phyloP scores from a whole-genome alignment of 2,888 invertebrate genomes.

The Protophormia terraenovae region DNA sequence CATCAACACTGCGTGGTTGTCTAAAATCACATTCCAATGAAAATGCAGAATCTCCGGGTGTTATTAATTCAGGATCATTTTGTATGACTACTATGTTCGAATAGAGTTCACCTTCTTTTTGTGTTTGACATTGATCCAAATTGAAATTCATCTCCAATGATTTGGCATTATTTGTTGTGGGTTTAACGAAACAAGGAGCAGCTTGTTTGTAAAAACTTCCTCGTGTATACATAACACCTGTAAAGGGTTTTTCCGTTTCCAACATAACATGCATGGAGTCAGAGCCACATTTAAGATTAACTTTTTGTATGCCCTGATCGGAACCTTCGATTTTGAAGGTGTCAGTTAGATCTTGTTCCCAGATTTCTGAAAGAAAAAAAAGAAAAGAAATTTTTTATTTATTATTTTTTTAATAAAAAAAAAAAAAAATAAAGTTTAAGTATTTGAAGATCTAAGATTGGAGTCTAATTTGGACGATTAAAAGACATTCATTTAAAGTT shows the following conservation, averaged over 20 bases:
- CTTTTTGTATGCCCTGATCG: conserved; percentile 83
- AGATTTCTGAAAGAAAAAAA: conserved; percentile 74
- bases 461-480: too few relatives aligned
- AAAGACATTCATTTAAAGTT: too few relatives aligned
- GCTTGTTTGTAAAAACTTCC: conserved; percentile 84
- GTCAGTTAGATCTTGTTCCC: conserved; percentile 83
- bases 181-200: conserved; percentile 83
- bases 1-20: conserved; percentile 82
- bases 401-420: too few relatives aligned
- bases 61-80: conserved; percentile 85
- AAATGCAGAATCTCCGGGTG: conserved; percentile 86
- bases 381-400: not conserved
- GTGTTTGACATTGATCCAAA: conserved; percentile 83
- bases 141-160: conserved; percentile 83
- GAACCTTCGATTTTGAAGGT: conserved; percentile 84
- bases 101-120: conserved; percentile 83
- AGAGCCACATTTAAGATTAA: conserved; percentile 83
- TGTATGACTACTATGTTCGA: conserved; percentile 85
- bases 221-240: conserved; percentile 85
- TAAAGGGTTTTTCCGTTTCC: conserved; percentile 83
- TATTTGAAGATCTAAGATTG: too few relatives aligned
- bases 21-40: conserved; percentile 85
- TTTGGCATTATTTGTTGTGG: conserved; percentile 80
- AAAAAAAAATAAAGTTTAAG: too few relatives aligned
- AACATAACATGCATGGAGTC: conserved; percentile 83